These are phyloP conservation scores for Chrysogorgia sp. DNA, from an alignment of 92 coral and sea anemone genomes.

Conservation along the genomic window DNA sequence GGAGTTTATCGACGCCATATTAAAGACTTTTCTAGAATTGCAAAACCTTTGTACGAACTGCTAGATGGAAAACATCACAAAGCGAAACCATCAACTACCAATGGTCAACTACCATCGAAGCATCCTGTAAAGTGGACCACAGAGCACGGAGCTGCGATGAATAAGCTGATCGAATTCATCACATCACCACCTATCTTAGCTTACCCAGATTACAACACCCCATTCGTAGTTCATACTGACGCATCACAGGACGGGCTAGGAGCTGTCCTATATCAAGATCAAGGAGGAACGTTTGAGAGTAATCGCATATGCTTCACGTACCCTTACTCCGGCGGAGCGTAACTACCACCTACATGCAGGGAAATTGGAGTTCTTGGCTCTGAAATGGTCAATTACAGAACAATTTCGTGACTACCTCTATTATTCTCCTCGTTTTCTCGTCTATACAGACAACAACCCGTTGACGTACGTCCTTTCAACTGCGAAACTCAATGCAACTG, in stretches of 20 bases:
- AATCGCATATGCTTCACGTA: slow-evolving; percentile 57
- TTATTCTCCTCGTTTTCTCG: slow-evolving; percentile 55
- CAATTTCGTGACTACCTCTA: slow-evolving; percentile 61
- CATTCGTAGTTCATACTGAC: too few relatives aligned
- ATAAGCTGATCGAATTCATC: slow-evolving; percentile 25
- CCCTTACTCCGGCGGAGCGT: slow-evolving; percentile 1
- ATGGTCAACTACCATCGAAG: not conserved
- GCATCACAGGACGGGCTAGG: too few relatives aligned
- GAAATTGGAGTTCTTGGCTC: slow-evolving; percentile 58
- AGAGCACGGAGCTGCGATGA: slow-evolving; percentile 33
- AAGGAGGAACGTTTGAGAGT: too few relatives aligned
- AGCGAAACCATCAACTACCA: not conserved
- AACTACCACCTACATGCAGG: slow-evolving; percentile 12
- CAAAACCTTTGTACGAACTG: slow-evolving; percentile 57
- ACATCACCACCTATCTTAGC: slow-evolving; percentile 43
- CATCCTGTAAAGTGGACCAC: slow-evolving; percentile 23
- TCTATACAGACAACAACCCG: slow-evolving; percentile 60
- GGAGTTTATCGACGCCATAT: slow-evolving; percentile 68
- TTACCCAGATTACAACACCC: slow-evolving; percentile 48
- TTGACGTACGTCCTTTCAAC: slow-evolving; percentile 50
- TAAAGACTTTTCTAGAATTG: slow-evolving; percentile 61
- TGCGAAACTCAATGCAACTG: slow-evolving; percentile 52
- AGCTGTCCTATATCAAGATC: too few relatives aligned
- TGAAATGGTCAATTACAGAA: slow-evolving; percentile 66
- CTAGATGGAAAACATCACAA: not conserved